Evolutionary conservation across 2,113 vertebrate species (phyloP).

Genomic region (Bucco capensis): DNA sequence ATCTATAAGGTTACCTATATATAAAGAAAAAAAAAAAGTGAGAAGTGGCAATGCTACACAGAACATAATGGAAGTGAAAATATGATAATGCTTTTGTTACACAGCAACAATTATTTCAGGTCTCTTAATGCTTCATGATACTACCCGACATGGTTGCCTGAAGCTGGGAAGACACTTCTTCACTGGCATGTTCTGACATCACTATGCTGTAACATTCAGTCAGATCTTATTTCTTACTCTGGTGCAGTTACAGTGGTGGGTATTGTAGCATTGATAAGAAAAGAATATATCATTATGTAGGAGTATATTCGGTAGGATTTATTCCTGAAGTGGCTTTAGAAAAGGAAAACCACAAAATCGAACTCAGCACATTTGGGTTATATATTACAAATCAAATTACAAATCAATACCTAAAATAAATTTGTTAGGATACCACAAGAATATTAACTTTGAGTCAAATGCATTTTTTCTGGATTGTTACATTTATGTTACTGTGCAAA

Average conservation of each 20-base stretch:
- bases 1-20: no score
- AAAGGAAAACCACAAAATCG: neutral
- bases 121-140: neutral
- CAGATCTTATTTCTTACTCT: neutral
- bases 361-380: neutral
- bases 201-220: neutral
- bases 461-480: neutral
- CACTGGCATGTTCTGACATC: neutral
- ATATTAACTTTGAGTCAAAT: neutral
- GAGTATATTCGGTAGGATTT: neutral
- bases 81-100: neutral
- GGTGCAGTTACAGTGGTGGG: neutral
- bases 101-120: neutral
- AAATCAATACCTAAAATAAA: neutral
- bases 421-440: neutral
- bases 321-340: neutral
- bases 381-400: neutral
- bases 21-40: no score
- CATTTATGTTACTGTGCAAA: neutral
- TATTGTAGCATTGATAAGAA: neutral
- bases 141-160: neutral
- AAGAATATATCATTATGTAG: neutral
- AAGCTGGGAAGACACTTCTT: neutral
- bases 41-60: neutral
- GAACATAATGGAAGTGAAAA: neutral